Base-by-base conservation (phyloP, 2,797 vertebrate genomes). In the Phrynocephalus forsythii region DNA sequence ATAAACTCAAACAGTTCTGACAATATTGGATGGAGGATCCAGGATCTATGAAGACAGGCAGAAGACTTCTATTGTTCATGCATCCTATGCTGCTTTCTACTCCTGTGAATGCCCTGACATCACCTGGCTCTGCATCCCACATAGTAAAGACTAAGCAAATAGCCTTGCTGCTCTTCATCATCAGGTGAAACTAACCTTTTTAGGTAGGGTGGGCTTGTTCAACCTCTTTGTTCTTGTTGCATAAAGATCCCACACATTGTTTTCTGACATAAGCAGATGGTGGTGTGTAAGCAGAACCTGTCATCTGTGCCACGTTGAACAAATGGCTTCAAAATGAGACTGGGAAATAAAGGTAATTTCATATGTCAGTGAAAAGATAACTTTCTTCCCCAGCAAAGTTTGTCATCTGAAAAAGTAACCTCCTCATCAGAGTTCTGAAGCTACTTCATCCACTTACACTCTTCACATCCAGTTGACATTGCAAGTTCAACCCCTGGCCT, bases 271-370 rank as follows among this genome's bases (percentile, higher is more conserved):
- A 79, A 71, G n/a, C 78, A 28, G 50, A 88, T 88, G 48, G 78
- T 75, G 52, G 3, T 22, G 85, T 69, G 68, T 88, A 0, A 81
- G 24, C 91, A 83, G 84, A 86, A 87, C 63, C 11, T 20, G 82
- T 33, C 76, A 63, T 22, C 79, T 88, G 60, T 30, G 91, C 66
- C 82, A 92, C 76, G 72, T 82, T 33, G 38, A 91, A 73, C 82
- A 91, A 81, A 84, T 92, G 88, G 78, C 88, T 94, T 63, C 88
- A 86, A 76, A 52, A 73, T 77, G 68, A 82, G 88, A 89, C 84
- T 78, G 30, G 18, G 6, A 84, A 71, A 73, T 94, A 90, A 92
- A 66, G 86, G 5, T 67, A 86, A 44, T 92, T 93, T 85, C 30
- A 72, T 87, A 91, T 89, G 87, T 90, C 83, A 72, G 79, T 90